Percentiles rank a stretch among this genome's conserved stretches.
These are phyloP conservation scores for Nansenia antarctica DNA, from an alignment of 2,113 vertebrate genomes.

Conservation along the genomic window DNA sequence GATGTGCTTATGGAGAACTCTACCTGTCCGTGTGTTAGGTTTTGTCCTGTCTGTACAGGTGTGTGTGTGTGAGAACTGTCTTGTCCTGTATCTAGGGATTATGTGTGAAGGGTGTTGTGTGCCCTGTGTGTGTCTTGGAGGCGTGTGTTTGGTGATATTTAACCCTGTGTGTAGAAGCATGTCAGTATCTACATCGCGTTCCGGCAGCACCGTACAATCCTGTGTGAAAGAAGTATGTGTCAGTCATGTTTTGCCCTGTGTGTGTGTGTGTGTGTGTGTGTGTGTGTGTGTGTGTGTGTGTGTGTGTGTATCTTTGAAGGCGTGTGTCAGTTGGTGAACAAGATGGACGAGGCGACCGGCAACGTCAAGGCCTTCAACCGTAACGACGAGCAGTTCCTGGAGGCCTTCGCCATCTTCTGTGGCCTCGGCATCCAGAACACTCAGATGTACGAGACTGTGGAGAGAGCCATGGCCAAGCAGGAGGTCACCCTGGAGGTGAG, in stretches of 20 bases:
- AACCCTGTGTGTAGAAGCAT: too few species aligned
- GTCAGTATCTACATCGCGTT: too few species aligned
- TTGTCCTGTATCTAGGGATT: too few species aligned
- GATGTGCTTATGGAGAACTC: background rate
- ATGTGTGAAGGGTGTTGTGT: background rate
- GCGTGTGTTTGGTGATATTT: background rate
- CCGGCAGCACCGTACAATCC: too few species aligned
- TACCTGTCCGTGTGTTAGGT: too few species aligned
- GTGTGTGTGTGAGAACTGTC: background rate
- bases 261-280: background rate
- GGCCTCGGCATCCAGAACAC: conserved; percentile 98
- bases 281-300: background rate
- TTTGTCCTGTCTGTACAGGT: background rate
- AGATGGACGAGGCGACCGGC: conserved; percentile 87
- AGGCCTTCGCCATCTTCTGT: conserved; percentile 97
- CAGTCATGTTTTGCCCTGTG: too few species aligned
- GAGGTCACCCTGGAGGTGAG: conserved; percentile 97
- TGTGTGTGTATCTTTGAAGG: conserved; percentile 66
- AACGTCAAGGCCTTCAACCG: conserved; percentile 92
- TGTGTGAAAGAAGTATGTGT: background rate
- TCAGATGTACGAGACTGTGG: conserved; percentile 97
- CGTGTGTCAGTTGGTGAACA: conserved; percentile 96
- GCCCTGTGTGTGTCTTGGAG: background rate
- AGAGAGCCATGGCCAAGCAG: conserved; percentile 96
- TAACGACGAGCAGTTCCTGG: conserved; percentile 96